Evolutionary conservation across 2,797 vertebrate species (phyloP).

Genomic region (Myotis vivesi): DNA sequence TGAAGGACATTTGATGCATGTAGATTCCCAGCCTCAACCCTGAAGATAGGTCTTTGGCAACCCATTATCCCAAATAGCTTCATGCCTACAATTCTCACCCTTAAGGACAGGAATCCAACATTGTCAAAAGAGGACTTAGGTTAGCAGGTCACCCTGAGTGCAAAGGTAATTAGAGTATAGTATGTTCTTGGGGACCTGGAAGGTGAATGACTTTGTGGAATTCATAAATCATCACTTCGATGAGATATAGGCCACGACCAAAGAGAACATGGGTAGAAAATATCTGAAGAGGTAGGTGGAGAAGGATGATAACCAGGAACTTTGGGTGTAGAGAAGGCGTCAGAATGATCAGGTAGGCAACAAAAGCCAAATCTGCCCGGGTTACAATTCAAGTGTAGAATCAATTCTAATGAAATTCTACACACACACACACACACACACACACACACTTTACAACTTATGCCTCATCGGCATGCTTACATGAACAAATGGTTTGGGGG

Average conservation of each 20-base stretch:
- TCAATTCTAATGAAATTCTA: neutral
- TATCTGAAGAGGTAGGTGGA: neutral
- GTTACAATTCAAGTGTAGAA: neutral
- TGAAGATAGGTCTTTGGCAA: neutral
- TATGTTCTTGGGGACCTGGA: neutral
- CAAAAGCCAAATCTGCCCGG: neutral
- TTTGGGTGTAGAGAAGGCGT: neutral
- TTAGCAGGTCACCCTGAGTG: neutral
- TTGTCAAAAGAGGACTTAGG: neutral
- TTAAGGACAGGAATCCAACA: neutral
- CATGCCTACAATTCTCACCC: neutral
- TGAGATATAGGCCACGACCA: neutral
- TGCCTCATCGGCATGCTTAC: neutral
- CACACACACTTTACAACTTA: neutral
- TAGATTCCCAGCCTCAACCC: neutral
- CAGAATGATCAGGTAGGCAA: neutral
- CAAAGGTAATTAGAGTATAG: neutral
- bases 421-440: fast-evolving
- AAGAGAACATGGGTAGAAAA: neutral
- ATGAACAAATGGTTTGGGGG: neutral
- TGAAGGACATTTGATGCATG: neutral
- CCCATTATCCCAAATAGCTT: neutral
- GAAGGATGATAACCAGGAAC: neutral
- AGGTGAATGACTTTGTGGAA: neutral
- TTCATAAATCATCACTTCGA: neutral